Conservation (phyloP, 1,140 invertebrate species). For the Rhizoglyphus robini region DNA sequence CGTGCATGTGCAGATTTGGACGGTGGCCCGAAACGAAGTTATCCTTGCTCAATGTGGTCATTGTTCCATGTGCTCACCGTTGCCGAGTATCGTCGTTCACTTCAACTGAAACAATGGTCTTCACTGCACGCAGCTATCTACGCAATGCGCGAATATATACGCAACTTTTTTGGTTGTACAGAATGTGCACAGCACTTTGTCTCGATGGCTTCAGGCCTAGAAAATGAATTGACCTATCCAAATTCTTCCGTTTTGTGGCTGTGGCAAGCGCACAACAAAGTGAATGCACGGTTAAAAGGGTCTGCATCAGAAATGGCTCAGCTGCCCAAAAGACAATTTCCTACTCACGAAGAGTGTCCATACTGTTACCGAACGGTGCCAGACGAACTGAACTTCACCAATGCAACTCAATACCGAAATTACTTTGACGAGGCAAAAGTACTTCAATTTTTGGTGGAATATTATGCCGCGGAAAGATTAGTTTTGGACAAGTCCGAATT, state of each 20-base stretch:
- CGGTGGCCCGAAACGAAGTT: conserved; percentile 52
- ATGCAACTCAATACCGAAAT: not conserved
- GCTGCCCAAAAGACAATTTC: conserved; percentile 80
- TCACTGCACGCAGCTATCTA: conserved; percentile 50
- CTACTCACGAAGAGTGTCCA: conserved; percentile 50
- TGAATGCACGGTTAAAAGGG: conserved; percentile 68
- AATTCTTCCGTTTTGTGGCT: conserved; percentile 75
- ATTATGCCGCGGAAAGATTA: not conserved
- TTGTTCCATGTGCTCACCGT: conserved; percentile 85
- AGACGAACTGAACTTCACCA: not conserved
- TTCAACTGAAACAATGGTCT: conserved; percentile 31
- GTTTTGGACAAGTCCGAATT: not conserved
- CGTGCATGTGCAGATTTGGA: conserved; percentile 64
- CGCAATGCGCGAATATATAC: conserved; percentile 75
- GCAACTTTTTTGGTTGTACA: conserved; percentile 82
- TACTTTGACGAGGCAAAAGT: conserved; percentile 10
- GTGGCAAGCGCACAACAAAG: conserved; percentile 86
- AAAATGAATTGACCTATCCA: conserved; percentile 49
- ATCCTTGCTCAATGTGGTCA: conserved; percentile 85
- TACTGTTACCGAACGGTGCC: conserved; percentile 40
- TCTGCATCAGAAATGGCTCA: conserved; percentile 78
- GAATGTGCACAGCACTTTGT: conserved; percentile 76
- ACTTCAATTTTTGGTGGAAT: conserved; percentile 13
- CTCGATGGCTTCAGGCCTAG: conserved; percentile 45
- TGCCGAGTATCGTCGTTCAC: conserved; percentile 40